phyloP scores from a whole-genome alignment of 2,888 invertebrate species.

The Pinctada fucata region DNA sequence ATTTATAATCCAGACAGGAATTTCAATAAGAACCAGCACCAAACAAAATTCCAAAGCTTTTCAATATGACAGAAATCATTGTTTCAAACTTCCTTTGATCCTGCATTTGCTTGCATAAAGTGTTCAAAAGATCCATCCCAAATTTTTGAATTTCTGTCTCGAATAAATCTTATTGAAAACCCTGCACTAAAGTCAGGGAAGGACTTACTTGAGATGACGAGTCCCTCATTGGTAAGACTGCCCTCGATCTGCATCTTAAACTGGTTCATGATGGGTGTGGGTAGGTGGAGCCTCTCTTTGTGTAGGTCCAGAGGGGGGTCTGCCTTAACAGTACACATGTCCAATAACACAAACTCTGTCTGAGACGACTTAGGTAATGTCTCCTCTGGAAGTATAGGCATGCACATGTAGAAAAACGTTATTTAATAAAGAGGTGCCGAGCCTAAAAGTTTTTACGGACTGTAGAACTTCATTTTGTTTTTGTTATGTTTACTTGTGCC shows the following conservation, averaged over 20 bases:
- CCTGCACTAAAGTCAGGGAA: neutral
- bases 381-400: constrained; percentile 49
- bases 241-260: constrained; percentile 86
- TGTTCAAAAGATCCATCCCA: neutral
- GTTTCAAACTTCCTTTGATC: neutral
- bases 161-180: too few species aligned
- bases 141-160: neutral
- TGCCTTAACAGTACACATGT: constrained; percentile 95
- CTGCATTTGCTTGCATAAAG: neutral
- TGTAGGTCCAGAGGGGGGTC: constrained; percentile 97
- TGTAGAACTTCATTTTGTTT: too few species aligned
- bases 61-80: neutral
- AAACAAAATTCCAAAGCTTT: neutral
- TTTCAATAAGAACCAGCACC: too few species aligned
- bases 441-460: too few species aligned
- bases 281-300: constrained; percentile 91
- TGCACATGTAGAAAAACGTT: too few species aligned
- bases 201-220: constrained; percentile 72
- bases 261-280: constrained; percentile 84
- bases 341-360: constrained; percentile 83
- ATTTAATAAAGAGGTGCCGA: too few species aligned
- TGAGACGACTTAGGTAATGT: constrained; percentile 49
- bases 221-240: constrained; percentile 89
- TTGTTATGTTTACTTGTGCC: too few species aligned
- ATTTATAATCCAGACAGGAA: too few species aligned